A percentile compares a stretch with the other conserved stretches of the same genome.
phyloP scores from a whole-genome alignment of 2,888 invertebrate genomes.

The Ganaspis brasiliensis region DNA sequence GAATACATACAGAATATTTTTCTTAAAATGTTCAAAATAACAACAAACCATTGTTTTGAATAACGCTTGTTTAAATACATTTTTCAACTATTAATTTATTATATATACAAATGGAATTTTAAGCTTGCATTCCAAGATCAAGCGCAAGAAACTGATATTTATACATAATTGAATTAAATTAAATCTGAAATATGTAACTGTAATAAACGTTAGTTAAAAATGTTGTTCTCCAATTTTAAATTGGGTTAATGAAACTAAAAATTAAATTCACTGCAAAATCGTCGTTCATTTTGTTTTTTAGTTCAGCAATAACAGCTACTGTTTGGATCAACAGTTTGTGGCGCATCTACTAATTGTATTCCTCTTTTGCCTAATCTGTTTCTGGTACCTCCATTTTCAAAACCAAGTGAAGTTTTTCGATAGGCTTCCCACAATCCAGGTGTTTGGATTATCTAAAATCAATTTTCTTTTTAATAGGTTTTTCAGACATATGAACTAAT shows the following conservation, averaged over 20 bases:
- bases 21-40: conserved; percentile 30
- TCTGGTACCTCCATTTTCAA: conserved; percentile 67
- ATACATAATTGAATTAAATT: not conserved
- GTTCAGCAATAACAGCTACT: conserved; percentile 72
- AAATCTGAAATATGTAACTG: too few species aligned
- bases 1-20: not conserved
- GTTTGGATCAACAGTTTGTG: conserved; percentile 63
- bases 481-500: too few species aligned
- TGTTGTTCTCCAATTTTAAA: not conserved
- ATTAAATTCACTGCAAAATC: not conserved
- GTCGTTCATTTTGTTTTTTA: not conserved
- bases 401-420: conserved; percentile 59
- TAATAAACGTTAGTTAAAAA: not conserved
- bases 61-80: not conserved
- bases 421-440: conserved; percentile 90
- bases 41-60: not conserved
- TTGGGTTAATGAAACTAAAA: not conserved
- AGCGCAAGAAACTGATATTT: conserved; percentile 7
- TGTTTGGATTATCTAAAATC: conserved; percentile 93
- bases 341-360: conserved; percentile 70
- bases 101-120: not conserved
- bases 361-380: conserved; percentile 72
- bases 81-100: not conserved
- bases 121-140: not conserved
- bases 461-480: conserved; percentile 54